Base-by-base conservation (phyloP, 1,140 invertebrate species). In the Anastatus disparis region DNA sequence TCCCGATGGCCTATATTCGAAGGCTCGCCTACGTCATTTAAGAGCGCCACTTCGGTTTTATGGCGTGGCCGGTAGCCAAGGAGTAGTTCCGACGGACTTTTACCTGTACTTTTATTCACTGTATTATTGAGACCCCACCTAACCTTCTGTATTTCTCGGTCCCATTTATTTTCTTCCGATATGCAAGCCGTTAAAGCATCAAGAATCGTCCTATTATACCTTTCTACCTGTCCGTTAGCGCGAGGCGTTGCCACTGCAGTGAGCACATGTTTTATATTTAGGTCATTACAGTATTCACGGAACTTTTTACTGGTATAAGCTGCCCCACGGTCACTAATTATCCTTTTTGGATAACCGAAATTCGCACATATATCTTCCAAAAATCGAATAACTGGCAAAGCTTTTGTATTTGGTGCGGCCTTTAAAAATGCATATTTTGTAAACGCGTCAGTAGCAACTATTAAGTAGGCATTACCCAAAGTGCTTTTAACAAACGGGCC, bases 291-390 rank as follows among this genome's bases (percentile, higher is more conserved):
- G 20, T 78, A 75, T 4, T 40, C 35, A 9, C 46, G 26, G 29
- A 80, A 81, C 7, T 26, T 9, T 12, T 74, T 52, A 10, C 73
- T 75, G 0, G 74, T 79, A 35, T 76, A 78, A 1, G 74, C 70
- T 2, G 75, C 79, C 35, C 58, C 82, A 61, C 76, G 53, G 38
- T 86, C 84, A 0, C 71, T 75, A 2, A 82, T 74, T 27, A 86
- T 77, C 9, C 77, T 38, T 12, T 46, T 61, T 0, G 79, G 76
- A 1, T 62, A 53, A 27, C 80, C 77, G 56, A 83, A 81, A 4
- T 77, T 40, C 9, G 31, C 52, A 17, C 72, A 62, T 0, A 77
- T 1, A 3, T 76, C 64, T 10, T 20, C 27, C 1, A 78, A 26
- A 17, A 56, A 61, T 15, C 22, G 65, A 17, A 76, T 59, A 0